Percentiles rank a stretch among this genome's conserved stretches.
These are phyloP conservation scores for Drosophila rubida DNA, from an alignment of 2,888 invertebrate species.

Conservation along the genomic window DNA sequence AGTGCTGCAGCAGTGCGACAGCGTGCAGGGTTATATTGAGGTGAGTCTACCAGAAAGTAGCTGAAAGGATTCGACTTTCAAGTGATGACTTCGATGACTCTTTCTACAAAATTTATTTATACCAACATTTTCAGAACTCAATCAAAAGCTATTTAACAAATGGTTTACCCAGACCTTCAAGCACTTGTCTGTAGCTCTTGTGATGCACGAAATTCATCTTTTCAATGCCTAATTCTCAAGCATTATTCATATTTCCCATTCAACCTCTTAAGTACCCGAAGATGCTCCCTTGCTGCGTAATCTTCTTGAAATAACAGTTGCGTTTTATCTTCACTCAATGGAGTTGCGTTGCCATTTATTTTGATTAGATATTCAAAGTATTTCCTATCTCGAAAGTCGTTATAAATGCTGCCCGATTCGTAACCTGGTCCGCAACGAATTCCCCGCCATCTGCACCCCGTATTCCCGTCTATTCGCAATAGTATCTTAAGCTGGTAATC, in stretches of 20 bases:
- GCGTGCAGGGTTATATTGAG: constrained; percentile 85
- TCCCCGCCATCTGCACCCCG: constrained; percentile 30
- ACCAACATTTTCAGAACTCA: no score
- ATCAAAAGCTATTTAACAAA: no score
- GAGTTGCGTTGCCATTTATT: constrained; percentile 9
- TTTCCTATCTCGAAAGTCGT: constrained; percentile 3
- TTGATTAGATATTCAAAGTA: constrained; percentile 29
- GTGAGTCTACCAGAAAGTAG: constrained; percentile 76
- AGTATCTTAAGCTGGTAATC: constrained; percentile 66
- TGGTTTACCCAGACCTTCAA: no score
- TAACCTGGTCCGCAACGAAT: constrained; percentile 18
- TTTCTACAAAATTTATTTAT: no score
- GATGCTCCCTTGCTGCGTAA: neutral
- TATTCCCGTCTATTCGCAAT: constrained; percentile 25
- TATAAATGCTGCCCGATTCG: constrained; percentile 10
- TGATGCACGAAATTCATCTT: neutral
- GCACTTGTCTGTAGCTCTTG: neutral
- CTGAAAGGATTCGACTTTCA: no score
- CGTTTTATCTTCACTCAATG: neutral
- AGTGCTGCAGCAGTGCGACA: constrained; percentile 84
- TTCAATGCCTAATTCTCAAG: neutral
- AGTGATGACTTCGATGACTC: no score
- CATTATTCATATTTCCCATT: neutral
- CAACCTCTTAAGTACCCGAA: neutral
- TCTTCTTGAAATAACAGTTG: neutral